A percentile compares a stretch with the other conserved stretches of the same genome.
These are phyloP conservation scores for Odontophorus gujanensis DNA, from an alignment of 2,113 vertebrate genomes.

Conservation along the genomic window DNA sequence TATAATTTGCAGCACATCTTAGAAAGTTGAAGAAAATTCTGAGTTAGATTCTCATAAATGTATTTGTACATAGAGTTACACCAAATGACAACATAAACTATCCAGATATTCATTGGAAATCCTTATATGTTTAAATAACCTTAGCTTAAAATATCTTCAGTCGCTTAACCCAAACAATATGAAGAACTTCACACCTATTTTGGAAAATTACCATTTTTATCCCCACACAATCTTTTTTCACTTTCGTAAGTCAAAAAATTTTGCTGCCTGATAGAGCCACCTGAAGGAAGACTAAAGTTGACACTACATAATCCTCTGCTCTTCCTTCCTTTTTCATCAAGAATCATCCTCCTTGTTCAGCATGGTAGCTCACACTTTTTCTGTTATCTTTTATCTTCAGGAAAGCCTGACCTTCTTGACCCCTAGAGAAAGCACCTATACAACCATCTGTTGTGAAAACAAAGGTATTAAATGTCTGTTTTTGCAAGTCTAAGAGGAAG, in stretches of 20 bases:
- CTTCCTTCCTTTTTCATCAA: not conserved
- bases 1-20: not conserved
- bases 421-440: not conserved
- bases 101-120: not conserved
- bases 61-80: not conserved
- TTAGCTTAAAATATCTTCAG: not conserved
- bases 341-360: not conserved
- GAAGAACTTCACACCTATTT: not conserved
- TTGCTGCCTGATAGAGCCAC: not conserved
- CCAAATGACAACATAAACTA: not conserved
- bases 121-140: not conserved
- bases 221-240: not conserved
- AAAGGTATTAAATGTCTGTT: not conserved
- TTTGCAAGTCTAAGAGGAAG: not conserved
- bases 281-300: constrained; percentile 9
- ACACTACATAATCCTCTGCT: not conserved
- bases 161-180: not conserved
- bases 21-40: not conserved
- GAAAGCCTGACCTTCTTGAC: not conserved
- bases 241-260: not conserved
- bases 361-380: not conserved
- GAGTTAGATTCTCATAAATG: not conserved
- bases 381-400: not conserved
- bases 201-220: not conserved
- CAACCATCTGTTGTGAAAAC: not conserved